A percentile compares a stretch with the other conserved stretches of the same genome.
phyloP scores from a whole-genome alignment of 2,113 vertebrate species.

The Pitta sordida region DNA sequence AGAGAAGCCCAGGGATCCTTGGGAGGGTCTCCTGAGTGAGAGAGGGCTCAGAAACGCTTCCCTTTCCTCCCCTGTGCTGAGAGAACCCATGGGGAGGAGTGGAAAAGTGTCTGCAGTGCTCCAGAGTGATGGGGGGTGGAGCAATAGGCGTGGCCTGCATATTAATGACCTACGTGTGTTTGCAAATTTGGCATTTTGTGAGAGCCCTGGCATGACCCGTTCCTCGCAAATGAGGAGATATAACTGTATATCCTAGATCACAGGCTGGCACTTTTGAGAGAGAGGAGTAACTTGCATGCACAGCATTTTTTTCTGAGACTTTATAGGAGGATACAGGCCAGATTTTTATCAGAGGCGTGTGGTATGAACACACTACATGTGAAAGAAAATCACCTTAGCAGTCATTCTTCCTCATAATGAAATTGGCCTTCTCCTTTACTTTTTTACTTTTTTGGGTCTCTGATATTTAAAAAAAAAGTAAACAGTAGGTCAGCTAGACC shows the following conservation, averaged over 20 bases:
- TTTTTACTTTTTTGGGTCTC: constrained; percentile 22
- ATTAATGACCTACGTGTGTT: too few species aligned
- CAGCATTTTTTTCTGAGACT: neutral
- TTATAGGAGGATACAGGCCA: neutral
- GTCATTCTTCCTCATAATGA: neutral
- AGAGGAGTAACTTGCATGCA: neutral
- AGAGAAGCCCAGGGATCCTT: too few species aligned
- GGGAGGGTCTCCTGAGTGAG: too few species aligned
- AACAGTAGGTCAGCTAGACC: neutral
- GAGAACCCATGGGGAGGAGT: too few species aligned
- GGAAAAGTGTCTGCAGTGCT: too few species aligned
- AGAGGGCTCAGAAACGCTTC: too few species aligned
- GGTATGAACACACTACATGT: neutral
- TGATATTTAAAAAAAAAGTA: constrained; percentile 9
- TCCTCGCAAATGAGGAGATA: too few species aligned
- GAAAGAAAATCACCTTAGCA: neutral
- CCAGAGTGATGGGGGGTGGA: too few species aligned
- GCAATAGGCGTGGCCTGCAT: too few species aligned
- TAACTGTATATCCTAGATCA: neutral
- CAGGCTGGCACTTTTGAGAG: neutral
- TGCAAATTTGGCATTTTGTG: too few species aligned
- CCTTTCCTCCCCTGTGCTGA: too few species aligned
- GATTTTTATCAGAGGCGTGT: neutral
- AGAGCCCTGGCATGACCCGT: too few species aligned
- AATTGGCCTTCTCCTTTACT: neutral